These are phyloP conservation scores for Odontocerum albicorne DNA, from an alignment of 2,888 invertebrate species.

Conservation along the genomic window DNA sequence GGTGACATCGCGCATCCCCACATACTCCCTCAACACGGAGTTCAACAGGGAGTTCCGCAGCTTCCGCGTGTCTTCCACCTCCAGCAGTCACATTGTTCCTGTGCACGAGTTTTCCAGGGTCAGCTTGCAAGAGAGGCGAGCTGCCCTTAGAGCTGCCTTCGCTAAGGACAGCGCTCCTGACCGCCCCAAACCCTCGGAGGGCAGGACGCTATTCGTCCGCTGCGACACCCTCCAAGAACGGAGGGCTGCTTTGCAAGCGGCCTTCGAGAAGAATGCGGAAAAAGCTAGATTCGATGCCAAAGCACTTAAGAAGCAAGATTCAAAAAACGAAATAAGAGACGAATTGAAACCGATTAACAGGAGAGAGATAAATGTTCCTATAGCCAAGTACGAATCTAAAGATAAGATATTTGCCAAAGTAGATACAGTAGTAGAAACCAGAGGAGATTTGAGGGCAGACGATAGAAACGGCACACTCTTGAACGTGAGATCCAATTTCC, in stretches of 20 bases:
- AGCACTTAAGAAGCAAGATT: constrained; percentile 13
- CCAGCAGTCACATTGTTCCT: constrained; percentile 58
- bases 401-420: constrained; percentile 33
- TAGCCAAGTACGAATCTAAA: constrained; percentile 12
- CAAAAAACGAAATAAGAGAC: constrained; percentile 1
- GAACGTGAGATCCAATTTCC: constrained; percentile 15
- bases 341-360: constrained; percentile 9
- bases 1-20: constrained; percentile 66
- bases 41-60: constrained; percentile 62
- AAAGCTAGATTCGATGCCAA: constrained; percentile 29
- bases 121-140: constrained; percentile 57
- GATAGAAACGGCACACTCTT: constrained; percentile 9
- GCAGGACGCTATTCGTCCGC: constrained; percentile 24
- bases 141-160: constrained; percentile 56
- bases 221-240: constrained; percentile 31
- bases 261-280: constrained; percentile 34
- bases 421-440: constrained; percentile 24
- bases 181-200: constrained; percentile 48
- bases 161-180: constrained; percentile 45
- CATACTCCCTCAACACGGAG: constrained; percentile 64
- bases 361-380: constrained; percentile 15
- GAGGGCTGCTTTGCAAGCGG: constrained; percentile 35
- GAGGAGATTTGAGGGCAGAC: constrained; percentile 31
- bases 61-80: constrained; percentile 58
- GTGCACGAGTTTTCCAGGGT: constrained; percentile 64